phyloP scores from a whole-genome alignment of 2,113 vertebrate species.

The Burhinus oedicnemus region DNA sequence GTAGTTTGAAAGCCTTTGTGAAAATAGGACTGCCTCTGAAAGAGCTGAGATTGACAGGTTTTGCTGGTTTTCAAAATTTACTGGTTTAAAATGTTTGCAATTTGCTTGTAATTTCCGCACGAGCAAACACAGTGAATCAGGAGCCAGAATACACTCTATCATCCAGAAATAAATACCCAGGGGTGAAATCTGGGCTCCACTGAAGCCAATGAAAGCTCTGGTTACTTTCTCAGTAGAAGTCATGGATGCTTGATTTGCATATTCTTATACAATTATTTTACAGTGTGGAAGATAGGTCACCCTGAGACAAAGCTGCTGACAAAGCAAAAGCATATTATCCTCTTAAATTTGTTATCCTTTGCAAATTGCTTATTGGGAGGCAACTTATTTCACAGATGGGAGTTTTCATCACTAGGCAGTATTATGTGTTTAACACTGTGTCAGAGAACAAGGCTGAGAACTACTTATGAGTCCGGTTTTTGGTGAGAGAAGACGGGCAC shows the following conservation, averaged over 20 bases:
- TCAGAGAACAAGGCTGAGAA: not conserved
- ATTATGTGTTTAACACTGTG: not conserved
- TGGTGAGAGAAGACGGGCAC: not conserved
- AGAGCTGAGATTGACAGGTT: not conserved
- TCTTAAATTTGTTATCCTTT: not conserved
- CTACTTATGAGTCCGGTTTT: not conserved
- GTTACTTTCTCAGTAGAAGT: not conserved
- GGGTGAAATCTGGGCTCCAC: not conserved
- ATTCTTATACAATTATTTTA: not conserved
- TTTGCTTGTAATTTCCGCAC: not conserved
- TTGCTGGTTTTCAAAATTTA: not conserved
- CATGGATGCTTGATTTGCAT: not conserved
- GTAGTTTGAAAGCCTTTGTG: not conserved
- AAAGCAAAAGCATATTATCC: not conserved
- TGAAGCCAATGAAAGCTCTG: not conserved
- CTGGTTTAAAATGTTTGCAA: not conserved
- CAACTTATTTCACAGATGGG: not conserved
- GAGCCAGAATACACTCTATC: not conserved
- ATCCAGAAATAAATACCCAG: not conserved
- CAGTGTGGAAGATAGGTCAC: not conserved
- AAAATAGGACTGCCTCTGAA: not conserved
- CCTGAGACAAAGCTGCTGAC: not conserved
- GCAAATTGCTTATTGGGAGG: not conserved
- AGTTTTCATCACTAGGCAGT: not conserved
- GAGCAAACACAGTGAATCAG: not conserved